These are phyloP conservation scores for Caenorhabditis uteleia DNA, from an alignment of 2,888 invertebrate species.

Conservation along the genomic window DNA sequence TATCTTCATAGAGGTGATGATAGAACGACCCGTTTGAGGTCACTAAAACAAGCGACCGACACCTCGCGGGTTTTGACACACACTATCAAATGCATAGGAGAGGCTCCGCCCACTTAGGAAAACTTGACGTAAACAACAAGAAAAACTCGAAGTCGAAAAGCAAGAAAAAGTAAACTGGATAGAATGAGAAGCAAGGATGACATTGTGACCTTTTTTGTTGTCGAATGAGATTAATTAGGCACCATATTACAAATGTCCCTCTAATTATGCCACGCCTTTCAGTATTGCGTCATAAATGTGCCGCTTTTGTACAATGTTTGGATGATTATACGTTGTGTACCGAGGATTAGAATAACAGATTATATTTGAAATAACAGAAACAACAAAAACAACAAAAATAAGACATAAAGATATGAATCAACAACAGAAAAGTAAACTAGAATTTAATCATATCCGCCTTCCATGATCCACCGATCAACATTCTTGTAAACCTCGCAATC, in stretches of 20 bases:
- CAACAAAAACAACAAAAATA: conserved; percentile 2
- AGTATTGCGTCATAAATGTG: too few relatives aligned
- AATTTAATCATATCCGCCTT: conserved; percentile 24
- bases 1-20: conserved; percentile 30
- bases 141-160: background rate
- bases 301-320: background rate
- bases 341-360: too few relatives aligned
- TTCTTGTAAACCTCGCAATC: conserved; percentile 18
- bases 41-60: conserved; percentile 12
- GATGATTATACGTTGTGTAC: background rate
- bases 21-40: background rate
- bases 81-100: conserved; percentile 2
- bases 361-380: conserved; percentile 3
- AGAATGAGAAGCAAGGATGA: background rate
- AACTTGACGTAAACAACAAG: background rate
- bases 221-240: too few relatives aligned
- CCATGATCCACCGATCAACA: conserved; percentile 34
- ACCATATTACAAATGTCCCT: too few relatives aligned
- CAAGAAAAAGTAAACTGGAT: background rate
- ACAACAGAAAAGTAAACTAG: background rate
- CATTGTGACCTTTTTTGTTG: background rate
- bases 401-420: background rate
- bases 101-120: conserved; percentile 8
- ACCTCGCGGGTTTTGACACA: conserved; percentile 7
- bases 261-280: too few relatives aligned